Base-by-base conservation (phyloP, 1,140 invertebrate species). In the Cotesia glomerata region DNA sequence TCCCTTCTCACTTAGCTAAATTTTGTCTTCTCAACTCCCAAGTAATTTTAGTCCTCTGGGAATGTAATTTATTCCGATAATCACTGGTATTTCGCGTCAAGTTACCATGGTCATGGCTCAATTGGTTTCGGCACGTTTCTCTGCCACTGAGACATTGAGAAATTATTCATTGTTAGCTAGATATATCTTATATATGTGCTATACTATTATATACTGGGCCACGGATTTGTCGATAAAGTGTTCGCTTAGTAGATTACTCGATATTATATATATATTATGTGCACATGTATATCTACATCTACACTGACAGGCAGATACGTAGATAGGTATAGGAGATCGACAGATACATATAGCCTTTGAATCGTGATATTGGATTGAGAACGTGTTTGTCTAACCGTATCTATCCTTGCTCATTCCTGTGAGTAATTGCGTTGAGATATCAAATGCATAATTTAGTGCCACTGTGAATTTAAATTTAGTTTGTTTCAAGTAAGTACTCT, bases 31-130 rank as follows among this genome's bases (percentile, higher is more conserved):
- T 64, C 36, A 35, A 26, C 11, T 9, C 11, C 18, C 18, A 13
- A 35, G 34, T 45, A 70, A 45, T 70, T 45, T 51, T 26, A 51
- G 56, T 49, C 39, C 45, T 62, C 34, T 32, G 56, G 36, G 39
- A 61, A 35, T 35, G 39, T 32, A 70, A 61, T 70, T 62, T 35
- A 61, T 70, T 62, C 34, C 35, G 58, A 61, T 70, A 70, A 70
- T 70, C 58, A 70, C 61, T 70, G 58, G 18, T 69, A 69, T 69
- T 69, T 69, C 51, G 39, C 52, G 66, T 69, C 39, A 26, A 26
- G 39, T 52, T 67, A 26, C 49, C 52, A 56, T n/a, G 52, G 52
- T 18, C 52, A 56, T 56, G 52, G 52, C 52, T 56, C 52, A 18
- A 14, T 56, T 56, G 18, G 3, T 56, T 18, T 56, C 52, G 52